A percentile compares a stretch with the other conserved stretches of the same genome.
phyloP scores from a whole-genome alignment of 2,888 invertebrate genomes.

The Eristalis pertinax region DNA sequence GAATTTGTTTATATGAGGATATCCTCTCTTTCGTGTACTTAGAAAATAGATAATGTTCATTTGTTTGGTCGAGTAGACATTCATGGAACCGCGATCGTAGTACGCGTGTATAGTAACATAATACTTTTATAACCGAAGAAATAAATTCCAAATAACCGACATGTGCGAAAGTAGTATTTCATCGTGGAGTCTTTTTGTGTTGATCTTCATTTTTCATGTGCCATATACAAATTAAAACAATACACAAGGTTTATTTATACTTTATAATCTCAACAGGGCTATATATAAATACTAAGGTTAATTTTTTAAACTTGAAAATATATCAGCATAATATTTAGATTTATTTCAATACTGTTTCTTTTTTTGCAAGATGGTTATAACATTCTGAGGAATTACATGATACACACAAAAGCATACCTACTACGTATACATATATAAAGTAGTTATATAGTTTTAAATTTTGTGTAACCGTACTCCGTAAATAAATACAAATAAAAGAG shows the following conservation, averaged over 20 bases:
- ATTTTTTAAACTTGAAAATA: conserved; percentile 6
- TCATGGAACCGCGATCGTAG: not conserved
- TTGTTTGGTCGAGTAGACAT: not conserved
- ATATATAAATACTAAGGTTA: conserved; percentile 5
- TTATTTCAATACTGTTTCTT: not conserved
- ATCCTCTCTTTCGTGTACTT: not conserved
- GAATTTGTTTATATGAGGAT: not conserved
- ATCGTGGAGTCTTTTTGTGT: conserved; percentile 22
- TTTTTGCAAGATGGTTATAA: conserved; percentile 18
- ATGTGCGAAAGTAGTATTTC: conserved; percentile 1
- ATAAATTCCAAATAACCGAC: conserved; percentile 16
- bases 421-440: conserved; percentile 25
- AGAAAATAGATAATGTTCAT: not conserved
- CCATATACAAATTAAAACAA: conserved; percentile 45
- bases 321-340: not conserved
- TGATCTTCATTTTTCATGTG: conserved; percentile 49
- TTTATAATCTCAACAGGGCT: conserved; percentile 16
- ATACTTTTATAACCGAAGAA: not conserved
- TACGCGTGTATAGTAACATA: not conserved
- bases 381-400: conserved; percentile 23
- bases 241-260: not conserved
- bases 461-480: conserved; percentile 22
- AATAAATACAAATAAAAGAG: conserved; percentile 19
- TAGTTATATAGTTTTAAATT: conserved; percentile 21
- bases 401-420: conserved; percentile 25